A percentile compares a stretch with the other conserved stretches of the same genome.
Conservation (phyloP, 2,797 vertebrate species). For the Cossypha caffra region DNA sequence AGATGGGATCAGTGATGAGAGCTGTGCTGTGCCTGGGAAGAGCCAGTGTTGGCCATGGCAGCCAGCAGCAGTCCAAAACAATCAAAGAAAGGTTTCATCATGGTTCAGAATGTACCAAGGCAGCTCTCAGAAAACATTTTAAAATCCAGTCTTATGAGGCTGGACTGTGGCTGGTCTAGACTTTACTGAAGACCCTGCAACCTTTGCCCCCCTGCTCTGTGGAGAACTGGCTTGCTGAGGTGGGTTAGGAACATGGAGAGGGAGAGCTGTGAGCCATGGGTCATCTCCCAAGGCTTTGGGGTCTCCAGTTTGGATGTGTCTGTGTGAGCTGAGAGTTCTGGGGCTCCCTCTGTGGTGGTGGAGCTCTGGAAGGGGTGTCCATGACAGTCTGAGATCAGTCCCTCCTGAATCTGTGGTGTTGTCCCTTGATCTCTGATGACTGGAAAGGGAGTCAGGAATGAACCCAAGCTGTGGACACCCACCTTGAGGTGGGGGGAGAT, state of each 20-base stretch:
- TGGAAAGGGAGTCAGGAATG: background rate
- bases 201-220: background rate
- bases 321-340: background rate
- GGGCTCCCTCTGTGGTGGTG: background rate
- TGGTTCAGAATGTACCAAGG: background rate
- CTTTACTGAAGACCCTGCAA: background rate
- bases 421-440: background rate
- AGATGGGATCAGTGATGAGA: background rate
- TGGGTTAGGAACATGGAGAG: background rate
- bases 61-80: background rate
- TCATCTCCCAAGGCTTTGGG: background rate
- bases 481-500: background rate
- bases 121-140: background rate
- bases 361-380: background rate
- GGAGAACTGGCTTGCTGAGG: background rate
- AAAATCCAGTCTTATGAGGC: background rate
- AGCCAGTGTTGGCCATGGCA: background rate
- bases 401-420: accelerated
- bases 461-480: background rate
- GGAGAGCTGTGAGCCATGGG: background rate
- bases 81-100: background rate
- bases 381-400: background rate
- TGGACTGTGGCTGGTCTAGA: background rate
- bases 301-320: background rate
- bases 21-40: accelerated